Evolutionary conservation across 2,888 invertebrate species (phyloP).

Genomic region (Orthosia cruda): DNA sequence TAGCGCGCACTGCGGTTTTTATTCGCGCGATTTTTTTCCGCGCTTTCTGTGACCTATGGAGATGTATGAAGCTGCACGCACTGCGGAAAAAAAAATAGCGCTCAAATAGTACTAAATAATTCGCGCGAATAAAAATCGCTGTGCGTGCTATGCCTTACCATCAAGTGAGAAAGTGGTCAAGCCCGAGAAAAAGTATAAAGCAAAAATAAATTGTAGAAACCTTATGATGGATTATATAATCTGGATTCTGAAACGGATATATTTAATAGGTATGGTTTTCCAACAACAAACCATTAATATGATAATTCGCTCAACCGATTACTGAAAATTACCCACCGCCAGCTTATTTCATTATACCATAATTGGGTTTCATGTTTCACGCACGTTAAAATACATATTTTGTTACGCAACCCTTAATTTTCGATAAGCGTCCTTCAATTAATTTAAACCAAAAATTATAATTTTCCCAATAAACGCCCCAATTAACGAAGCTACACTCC

Average conservation of each 20-base stretch:
- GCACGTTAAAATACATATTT: slow-evolving; percentile 27
- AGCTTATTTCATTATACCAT: slow-evolving; percentile 28
- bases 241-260: neutral
- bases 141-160: too few relatives aligned
- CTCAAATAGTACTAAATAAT: too few relatives aligned
- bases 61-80: too few relatives aligned
- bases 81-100: too few relatives aligned
- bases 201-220: neutral
- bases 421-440: neutral
- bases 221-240: neutral
- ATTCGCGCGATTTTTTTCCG: too few relatives aligned
- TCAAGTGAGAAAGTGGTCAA: too few relatives aligned
- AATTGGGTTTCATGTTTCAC: slow-evolving; percentile 32
- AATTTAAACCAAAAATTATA: neutral
- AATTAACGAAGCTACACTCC: too few relatives aligned
- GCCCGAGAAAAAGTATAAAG: too few relatives aligned
- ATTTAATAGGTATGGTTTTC: slow-evolving; percentile 3
- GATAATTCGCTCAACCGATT: slow-evolving; percentile 28
- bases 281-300: slow-evolving; percentile 18
- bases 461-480: too few relatives aligned
- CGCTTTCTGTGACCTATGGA: too few relatives aligned
- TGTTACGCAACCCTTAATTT: slow-evolving; percentile 8
- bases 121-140: too few relatives aligned
- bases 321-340: slow-evolving; percentile 21
- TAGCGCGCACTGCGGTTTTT: too few relatives aligned